Percentiles rank a stretch among this genome's conserved stretches.
Conservation (phyloP, 2,113 vertebrate species). For the Diadophis punctatus region DNA sequence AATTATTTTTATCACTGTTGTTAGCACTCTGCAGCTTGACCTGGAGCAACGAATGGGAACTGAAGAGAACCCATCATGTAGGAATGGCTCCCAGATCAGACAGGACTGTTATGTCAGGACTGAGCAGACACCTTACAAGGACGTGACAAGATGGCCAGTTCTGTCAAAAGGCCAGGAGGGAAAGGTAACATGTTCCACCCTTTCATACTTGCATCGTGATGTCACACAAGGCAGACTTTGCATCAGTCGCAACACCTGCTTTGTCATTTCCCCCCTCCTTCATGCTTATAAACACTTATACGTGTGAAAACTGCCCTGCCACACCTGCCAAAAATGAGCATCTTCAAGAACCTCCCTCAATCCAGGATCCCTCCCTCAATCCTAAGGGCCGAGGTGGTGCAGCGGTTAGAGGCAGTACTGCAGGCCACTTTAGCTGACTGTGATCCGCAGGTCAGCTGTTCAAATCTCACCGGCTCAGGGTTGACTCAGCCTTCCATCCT, state of each 20-base stretch:
- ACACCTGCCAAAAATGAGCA: not conserved
- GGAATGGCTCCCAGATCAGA: not conserved
- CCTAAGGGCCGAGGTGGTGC: no score
- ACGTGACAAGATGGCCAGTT: not conserved
- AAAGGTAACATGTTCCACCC: not conserved
- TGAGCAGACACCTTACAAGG: not conserved
- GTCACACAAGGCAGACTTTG: not conserved
- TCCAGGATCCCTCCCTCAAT: no score
- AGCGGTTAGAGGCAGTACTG: no score
- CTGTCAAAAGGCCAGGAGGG: not conserved
- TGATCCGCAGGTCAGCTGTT: no score
- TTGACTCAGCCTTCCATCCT: no score
- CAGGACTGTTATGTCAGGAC: not conserved
- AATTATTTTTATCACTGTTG: conserved; percentile 19
- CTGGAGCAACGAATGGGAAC: not conserved
- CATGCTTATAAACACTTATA: not conserved
- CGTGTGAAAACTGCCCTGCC: not conserved
- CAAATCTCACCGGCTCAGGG: no score
- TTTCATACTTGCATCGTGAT: not conserved
- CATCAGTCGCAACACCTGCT: not conserved
- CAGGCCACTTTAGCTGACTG: no score
- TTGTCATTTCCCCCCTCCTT: not conserved
- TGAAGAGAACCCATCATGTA: not conserved
- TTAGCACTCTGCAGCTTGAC: conserved; percentile 15
- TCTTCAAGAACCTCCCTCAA: not conserved